Evolutionary conservation across 2,113 vertebrate species (phyloP).

Genomic region (Erythrocebus patas): DNA sequence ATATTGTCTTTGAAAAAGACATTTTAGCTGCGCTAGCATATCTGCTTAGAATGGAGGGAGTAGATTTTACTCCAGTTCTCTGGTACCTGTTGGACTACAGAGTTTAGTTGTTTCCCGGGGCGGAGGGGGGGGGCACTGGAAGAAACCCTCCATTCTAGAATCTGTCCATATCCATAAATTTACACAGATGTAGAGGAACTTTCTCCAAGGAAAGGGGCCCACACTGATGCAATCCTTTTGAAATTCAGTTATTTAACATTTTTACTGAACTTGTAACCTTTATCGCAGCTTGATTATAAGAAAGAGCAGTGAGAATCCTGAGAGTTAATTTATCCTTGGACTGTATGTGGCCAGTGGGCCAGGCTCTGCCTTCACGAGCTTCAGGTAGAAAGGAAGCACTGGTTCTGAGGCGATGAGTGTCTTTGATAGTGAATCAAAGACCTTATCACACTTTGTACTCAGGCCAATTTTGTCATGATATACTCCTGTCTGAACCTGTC

Average conservation of each 20-base stretch:
- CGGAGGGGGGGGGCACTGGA: background rate
- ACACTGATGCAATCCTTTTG: background rate
- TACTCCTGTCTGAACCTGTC: background rate
- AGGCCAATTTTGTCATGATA: background rate
- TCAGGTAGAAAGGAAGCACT: background rate
- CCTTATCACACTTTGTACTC: background rate
- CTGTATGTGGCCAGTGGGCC: background rate
- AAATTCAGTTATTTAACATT: background rate
- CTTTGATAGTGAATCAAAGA: background rate
- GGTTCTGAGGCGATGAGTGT: background rate
- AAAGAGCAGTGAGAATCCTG: background rate
- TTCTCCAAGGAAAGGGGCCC: background rate
- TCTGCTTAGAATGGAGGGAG: background rate
- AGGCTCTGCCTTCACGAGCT: background rate
- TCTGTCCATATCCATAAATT: background rate
- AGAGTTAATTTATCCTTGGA: background rate
- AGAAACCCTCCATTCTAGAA: background rate
- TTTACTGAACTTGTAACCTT: background rate
- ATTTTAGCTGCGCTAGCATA: background rate
- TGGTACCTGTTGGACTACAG: background rate
- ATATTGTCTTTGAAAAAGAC: background rate
- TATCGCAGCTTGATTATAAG: background rate
- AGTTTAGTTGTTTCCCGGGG: background rate
- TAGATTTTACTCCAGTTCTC: background rate
- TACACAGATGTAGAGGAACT: background rate